These are phyloP conservation scores for Menidia menidia DNA, from an alignment of 2,797 vertebrate genomes.

Conservation along the genomic window DNA sequence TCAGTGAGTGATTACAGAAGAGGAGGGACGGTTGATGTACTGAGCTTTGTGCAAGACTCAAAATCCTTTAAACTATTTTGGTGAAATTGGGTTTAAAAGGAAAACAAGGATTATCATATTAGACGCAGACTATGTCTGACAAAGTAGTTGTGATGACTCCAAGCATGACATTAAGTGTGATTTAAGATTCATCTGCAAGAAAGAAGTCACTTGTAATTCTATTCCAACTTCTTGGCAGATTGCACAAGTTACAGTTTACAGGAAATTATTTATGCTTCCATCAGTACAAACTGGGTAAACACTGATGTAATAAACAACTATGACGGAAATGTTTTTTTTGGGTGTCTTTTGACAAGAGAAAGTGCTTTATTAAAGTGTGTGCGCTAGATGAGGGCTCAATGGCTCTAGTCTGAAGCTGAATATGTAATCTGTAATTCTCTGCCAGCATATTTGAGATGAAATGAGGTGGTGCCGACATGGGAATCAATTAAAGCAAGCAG, in stretches of 20 bases:
- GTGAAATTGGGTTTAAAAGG: background rate
- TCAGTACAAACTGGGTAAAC: constrained; percentile 16
- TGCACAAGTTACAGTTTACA: constrained; percentile 13
- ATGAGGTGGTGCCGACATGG: constrained; percentile 5
- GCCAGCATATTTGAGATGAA: background rate
- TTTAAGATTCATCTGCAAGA: constrained; percentile 14
- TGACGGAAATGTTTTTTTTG: constrained; percentile 1
- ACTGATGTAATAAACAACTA: constrained; percentile 13
- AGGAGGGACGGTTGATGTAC: background rate
- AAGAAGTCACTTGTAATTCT: constrained; percentile 2
- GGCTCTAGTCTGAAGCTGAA: constrained; percentile 6
- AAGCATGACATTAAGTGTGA: constrained; percentile 19
- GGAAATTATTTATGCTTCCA: constrained; percentile 31
- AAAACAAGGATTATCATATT: constrained; percentile 15
- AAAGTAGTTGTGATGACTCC: constrained; percentile 7
- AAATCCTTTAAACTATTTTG: background rate
- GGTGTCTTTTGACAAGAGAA: constrained; percentile 8
- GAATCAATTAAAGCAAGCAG: constrained; percentile 14
- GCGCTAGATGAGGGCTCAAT: background rate
- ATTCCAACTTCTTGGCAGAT: constrained; percentile 22
- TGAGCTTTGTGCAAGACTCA: background rate
- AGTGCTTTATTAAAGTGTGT: constrained; percentile 6
- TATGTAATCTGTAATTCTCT: constrained; percentile 31
- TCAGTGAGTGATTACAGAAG: constrained; percentile 15
- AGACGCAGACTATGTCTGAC: constrained; percentile 21